These are phyloP conservation scores for Bufotes viridis DNA, from an alignment of 2,797 vertebrate species.

Conservation along the genomic window DNA sequence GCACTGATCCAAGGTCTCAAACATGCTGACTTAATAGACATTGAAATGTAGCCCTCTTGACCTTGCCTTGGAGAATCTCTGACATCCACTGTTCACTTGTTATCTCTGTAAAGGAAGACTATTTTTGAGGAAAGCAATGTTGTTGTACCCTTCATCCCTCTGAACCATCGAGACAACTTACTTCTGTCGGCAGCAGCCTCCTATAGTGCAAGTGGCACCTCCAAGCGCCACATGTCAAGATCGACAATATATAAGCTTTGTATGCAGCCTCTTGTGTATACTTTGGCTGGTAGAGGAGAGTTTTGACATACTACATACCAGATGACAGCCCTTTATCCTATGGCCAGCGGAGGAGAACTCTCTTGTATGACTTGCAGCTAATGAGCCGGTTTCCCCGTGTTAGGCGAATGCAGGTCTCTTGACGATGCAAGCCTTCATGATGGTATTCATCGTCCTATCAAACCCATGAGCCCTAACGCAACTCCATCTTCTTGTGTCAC, in stretches of 20 bases:
- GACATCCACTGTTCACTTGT: not conserved
- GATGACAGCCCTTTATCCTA: not conserved
- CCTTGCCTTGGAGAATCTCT: not conserved
- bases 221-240: not conserved
- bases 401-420: slow-evolving; percentile 1
- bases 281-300: not conserved
- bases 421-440: slow-evolving; percentile 40
- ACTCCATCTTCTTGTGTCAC: not conserved
- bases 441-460: not conserved
- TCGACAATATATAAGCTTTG: not conserved
- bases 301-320: not conserved
- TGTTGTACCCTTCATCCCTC: not conserved
- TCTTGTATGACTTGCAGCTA: not conserved
- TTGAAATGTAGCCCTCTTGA: not conserved
- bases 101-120: not conserved
- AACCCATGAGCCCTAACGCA: not conserved
- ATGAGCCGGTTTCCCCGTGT: slow-evolving; percentile 28
- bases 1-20: too few species aligned
- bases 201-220: not conserved
- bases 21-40: not conserved
- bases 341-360: not conserved
- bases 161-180: slow-evolving; percentile 3
- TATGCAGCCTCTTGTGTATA: not conserved
- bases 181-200: slow-evolving; percentile 3
- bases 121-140: not conserved